Base-by-base conservation (phyloP, 1,140 invertebrate genomes). In the Mamestra configurata region DNA sequence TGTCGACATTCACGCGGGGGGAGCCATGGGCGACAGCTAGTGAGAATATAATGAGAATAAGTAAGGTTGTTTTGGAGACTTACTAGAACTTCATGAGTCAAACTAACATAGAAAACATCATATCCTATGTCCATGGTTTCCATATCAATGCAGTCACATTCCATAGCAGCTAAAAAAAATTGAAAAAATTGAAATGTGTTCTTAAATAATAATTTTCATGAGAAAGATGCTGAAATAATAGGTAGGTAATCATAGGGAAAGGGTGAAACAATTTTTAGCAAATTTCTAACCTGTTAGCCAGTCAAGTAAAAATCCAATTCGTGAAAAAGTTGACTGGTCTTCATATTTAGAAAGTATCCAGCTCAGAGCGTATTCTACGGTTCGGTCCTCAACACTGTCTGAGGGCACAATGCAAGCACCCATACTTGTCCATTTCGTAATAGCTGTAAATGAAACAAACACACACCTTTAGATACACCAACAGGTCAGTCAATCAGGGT, bases 281-380 rank as follows among this genome's bases (percentile, higher is more conserved):
- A n/a, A n/a, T n/a, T n/a, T n/a, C n/a, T 43, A 86, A 95, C 95
- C 95, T 85, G 91, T 94, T 4, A 95, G 82, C 95, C 94, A 95
- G 70, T 93, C 90, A 8, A 95, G 82, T n/a, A 93, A 73, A 81
- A 92, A 93, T 0, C 82, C 84, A 46, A 93, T 88, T 79, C 89
- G 91, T 43, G 90, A 83, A 77, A 86, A 88, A 64, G 81, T 89
- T n/a, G 76, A 87, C 66, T 85, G 86, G 61, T 84, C 87, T 51
- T 86, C 82, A 84, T 89, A 88, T 79, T 93, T 94, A 59, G 87
- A 90, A 24, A 94, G 85, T 6, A 95, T 83, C 95, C 95, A 95
- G 37, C 89, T 85, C 8, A 95, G 80, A 1, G 89, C 85, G 83
- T 91, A 92, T 13, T 93, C 89, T n/a, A 95, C 85, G 0, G 92